Evolutionary conservation across 2,888 invertebrate species (phyloP), one percentile per base, ranked within the genome.

Genomic region (Drosophila kambysellisi): DNA sequence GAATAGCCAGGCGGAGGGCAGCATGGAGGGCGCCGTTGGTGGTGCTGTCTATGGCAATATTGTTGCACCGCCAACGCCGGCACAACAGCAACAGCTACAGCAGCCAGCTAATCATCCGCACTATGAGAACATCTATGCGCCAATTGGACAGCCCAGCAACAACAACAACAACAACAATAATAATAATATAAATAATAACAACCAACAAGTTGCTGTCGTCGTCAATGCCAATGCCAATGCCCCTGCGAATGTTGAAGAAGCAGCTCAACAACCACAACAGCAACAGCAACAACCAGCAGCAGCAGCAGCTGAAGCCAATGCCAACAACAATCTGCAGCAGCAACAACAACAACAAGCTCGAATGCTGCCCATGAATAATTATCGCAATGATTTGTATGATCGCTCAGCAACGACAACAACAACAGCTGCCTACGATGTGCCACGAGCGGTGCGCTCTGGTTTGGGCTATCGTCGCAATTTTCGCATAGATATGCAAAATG

Each of bases 1-100:
- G 82, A 94, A 94, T 82, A 94, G 94, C 89, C 94, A 93, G 88
- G 94, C 94, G 52, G 95, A 95, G 90, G 94, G 94, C 76, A 94
- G 94, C 51, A 93, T 90, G 73, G 94, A 94, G 88, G 94, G 94
- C 74, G 94, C 94, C 65, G 94, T 94, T 57, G 94, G 94, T 72
- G 94, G 93, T 88, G 93, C 91, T 81, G 81, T 78, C 69, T 84
- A 80, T 70, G 80, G 83, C 29, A 86, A 89, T 67, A 61, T 87
- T 61, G 75, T 78, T 17, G 73, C 79, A 75, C 70, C 69, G n/a
- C 70, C 74, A 59, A 68, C 69, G 25, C 74, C 77, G 52, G 59
- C 81, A 29, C 54, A 74, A 20, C 56, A 41, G 35, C 74, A 76
- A 39, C 74, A 79, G 30, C 74, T 82, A 63, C 86, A 82, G 72